Conservation (phyloP, 2,113 vertebrate species). For the Corythaeola cristata region DNA sequence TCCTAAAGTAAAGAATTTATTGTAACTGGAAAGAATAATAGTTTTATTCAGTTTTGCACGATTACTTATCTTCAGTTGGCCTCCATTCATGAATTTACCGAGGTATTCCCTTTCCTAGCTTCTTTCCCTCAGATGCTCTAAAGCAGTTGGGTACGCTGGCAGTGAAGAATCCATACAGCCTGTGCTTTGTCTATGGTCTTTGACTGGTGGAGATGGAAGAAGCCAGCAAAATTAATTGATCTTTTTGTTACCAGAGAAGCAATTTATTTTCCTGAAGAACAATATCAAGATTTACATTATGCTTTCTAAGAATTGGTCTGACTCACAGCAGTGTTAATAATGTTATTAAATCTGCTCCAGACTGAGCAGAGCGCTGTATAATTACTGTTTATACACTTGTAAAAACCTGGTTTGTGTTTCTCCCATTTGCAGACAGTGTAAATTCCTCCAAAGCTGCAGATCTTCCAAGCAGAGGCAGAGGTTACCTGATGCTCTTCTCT, state of each 20-base stretch:
- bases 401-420: neutral
- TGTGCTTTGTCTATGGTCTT: neutral
- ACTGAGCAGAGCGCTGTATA: neutral
- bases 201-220: neutral
- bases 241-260: neutral
- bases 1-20: neutral
- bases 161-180: neutral
- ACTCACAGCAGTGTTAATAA: neutral
- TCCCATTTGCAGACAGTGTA: neutral
- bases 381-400: neutral
- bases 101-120: neutral
- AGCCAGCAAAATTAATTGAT: neutral
- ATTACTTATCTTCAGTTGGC: neutral
- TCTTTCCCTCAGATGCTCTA: neutral
- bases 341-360: neutral
- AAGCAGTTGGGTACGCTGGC: neutral
- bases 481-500: neutral
- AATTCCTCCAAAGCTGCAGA: neutral
- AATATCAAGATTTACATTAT: neutral
- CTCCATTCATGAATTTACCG: neutral
- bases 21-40: neutral
- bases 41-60: neutral
- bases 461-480: neutral
- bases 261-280: neutral
- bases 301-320: neutral